These are phyloP conservation scores for Tyrannus savana DNA, from an alignment of 2,113 vertebrate genomes.

Conservation along the genomic window DNA sequence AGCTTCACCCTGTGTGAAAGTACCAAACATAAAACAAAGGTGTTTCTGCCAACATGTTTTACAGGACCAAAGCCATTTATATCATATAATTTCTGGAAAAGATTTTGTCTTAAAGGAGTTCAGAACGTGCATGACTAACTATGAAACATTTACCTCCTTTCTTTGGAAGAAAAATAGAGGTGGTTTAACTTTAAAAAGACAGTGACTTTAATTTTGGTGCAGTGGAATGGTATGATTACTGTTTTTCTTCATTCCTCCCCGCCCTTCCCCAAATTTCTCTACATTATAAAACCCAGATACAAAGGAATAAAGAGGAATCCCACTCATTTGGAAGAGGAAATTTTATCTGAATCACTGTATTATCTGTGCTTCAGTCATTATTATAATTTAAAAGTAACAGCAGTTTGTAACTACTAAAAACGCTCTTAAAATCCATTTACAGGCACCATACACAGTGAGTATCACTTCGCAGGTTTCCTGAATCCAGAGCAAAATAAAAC, in stretches of 20 bases:
- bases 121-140: background rate
- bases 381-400: background rate
- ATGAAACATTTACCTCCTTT: background rate
- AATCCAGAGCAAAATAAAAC: background rate
- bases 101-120: background rate
- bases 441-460: background rate
- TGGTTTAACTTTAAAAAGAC: background rate
- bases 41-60: background rate
- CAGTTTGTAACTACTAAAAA: background rate
- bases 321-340: background rate
- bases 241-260: rapidly evolving
- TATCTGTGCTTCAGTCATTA: background rate
- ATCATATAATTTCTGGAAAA: background rate
- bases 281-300: background rate
- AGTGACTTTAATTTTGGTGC: background rate
- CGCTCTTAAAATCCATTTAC: background rate
- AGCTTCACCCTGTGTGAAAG: background rate
- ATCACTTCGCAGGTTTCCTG: background rate
- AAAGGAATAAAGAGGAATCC: background rate
- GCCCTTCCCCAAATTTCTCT: background rate
- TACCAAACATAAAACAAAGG: rapidly evolving
- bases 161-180: background rate
- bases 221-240: background rate
- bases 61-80: background rate
- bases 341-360: background rate